Percentiles rank a stretch among this genome's conserved stretches.
Evolutionary conservation across 2,113 vertebrate species (phyloP).

Genomic region (Anarhynchus alexandrinus): DNA sequence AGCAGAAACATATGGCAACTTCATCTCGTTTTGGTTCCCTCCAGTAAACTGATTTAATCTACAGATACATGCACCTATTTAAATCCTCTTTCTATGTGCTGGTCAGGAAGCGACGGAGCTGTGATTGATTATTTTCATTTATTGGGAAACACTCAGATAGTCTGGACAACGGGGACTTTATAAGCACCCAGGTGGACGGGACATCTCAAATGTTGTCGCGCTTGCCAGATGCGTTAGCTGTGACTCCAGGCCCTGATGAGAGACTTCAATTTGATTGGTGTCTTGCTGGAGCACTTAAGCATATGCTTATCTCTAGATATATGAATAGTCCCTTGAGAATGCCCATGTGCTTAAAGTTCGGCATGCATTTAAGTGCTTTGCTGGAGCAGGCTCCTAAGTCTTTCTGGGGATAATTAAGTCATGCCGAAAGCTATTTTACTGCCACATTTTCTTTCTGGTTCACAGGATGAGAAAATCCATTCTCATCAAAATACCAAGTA

Average conservation of each 20-base stretch:
- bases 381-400: conserved; percentile 44
- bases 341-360: conserved; percentile 19
- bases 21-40: conserved; percentile 13
- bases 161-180: background rate
- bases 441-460: conserved; percentile 66
- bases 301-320: conserved; percentile 47
- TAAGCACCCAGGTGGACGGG: background rate
- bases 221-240: background rate
- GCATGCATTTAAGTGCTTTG: conserved; percentile 41
- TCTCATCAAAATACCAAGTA: conserved; percentile 64
- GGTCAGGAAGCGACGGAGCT: background rate
- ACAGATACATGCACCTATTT: background rate
- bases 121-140: conserved; percentile 35
- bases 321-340: conserved; percentile 38
- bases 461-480: conserved; percentile 71
- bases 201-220: background rate
- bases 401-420: conserved; percentile 59
- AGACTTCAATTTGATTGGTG: conserved; percentile 19
- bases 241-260: background rate
- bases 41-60: conserved; percentile 20
- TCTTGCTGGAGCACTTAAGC: conserved; percentile 32
- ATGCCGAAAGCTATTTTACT: conserved; percentile 51
- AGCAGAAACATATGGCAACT: conserved; percentile 37
- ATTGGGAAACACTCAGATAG: background rate
- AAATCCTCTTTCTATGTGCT: background rate